Evolutionary conservation across 1,140 invertebrate genomes (phyloP).

Genomic region (Trichomalopsis sarcophagae): DNA sequence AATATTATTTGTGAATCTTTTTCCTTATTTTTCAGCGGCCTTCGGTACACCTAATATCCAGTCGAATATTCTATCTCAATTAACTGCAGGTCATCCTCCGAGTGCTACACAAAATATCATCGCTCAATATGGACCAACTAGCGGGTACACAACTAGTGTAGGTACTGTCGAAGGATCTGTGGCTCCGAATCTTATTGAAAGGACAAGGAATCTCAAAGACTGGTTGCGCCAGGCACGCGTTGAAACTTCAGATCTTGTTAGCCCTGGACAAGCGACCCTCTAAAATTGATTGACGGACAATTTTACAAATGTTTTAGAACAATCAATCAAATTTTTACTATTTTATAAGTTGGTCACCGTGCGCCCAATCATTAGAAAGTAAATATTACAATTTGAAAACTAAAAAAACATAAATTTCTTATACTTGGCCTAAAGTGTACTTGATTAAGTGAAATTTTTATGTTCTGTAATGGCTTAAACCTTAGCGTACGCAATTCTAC

Average conservation of each 20-base stretch:
- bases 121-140: constrained; percentile 71
- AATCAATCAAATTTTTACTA: background rate
- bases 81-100: constrained; percentile 65
- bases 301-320: background rate
- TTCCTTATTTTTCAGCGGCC: constrained; percentile 56
- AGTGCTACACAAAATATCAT: constrained; percentile 72
- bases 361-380: background rate
- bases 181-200: constrained; percentile 78
- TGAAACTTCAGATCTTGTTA: constrained; percentile 70
- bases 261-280: constrained; percentile 70
- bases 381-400: background rate
- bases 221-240: constrained; percentile 78
- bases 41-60: constrained; percentile 72
- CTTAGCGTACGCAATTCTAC: background rate
- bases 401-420: background rate
- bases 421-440: constrained; percentile 33
- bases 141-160: constrained; percentile 72
- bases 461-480: background rate
- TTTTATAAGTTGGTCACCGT: background rate
- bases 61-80: constrained; percentile 71
- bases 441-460: constrained; percentile 29
- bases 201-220: constrained; percentile 80
- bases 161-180: constrained; percentile 70
- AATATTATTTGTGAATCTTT: background rate
- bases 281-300: constrained; percentile 52